Base-by-base conservation (phyloP, 53 echinoderm and acorn worm species). In the Hippasteria phrygiana region DNA sequence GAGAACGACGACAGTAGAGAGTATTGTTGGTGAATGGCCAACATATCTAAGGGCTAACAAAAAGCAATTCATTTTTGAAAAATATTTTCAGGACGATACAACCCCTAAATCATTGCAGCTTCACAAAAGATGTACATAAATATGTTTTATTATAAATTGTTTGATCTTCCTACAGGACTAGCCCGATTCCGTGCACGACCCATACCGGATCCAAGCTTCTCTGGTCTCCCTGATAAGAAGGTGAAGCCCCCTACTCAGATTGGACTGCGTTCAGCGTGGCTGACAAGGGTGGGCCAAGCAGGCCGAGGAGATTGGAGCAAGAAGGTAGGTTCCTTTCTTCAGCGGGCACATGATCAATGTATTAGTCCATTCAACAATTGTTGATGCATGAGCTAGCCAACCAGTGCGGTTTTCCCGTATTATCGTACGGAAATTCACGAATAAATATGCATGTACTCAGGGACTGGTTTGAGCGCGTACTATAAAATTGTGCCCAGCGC, bases 111-210 rank as follows among this genome's bases (percentile, higher is more conserved):
- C 2, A 7, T 11, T 5, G 46, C 46, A 5, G 46, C 46, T 7
- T 45, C 46, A 45, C 5, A 70, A 37, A 16, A 20, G 5, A 18
- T 17, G 40, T 8, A 55, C 3, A 10, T 55, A 10, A 55, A 20
- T 6, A 8, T 13, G 11, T 16, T 10, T 13, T 55, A 24, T 59
- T 9, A 17, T n/a, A 59, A 22, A 1, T 59, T 55, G 11, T 2
- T 16, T 59, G 16, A 3, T 24, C 26, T 14, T 26, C 0, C 26
- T 59, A n/a, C n/a, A n/a, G n/a, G n/a, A n/a, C n/a, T n/a, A n/a
- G n/a, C n/a, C n/a, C n/a, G n/a, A n/a, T 97, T 97, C 88, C 89
- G 89, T 31, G 97, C 97, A 31, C 95, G 95, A 73, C 93, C 93
- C 0, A 35, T 97, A 35, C 95, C 93, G 26, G 88, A 92, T 32